Conservation (phyloP, 2,113 vertebrate species). For the Sphaerodactylus townsendi region DNA sequence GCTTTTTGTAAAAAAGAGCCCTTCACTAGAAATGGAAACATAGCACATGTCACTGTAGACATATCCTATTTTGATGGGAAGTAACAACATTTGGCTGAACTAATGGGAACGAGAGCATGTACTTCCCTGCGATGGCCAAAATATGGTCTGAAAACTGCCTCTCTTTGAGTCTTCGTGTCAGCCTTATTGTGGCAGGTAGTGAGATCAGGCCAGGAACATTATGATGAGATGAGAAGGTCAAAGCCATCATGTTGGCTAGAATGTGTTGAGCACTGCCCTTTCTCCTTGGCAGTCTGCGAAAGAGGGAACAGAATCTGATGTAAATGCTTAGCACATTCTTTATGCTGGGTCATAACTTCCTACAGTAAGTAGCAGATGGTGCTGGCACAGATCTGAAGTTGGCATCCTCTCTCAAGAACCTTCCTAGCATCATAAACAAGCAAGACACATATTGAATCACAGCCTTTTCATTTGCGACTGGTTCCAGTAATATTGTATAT, state of each 20-base stretch:
- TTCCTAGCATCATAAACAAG: slow-evolving; percentile 32
- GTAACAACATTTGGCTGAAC: slow-evolving; percentile 19
- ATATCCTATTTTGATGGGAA: not conserved
- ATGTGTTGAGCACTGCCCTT: slow-evolving; percentile 49
- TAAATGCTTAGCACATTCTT: slow-evolving; percentile 45
- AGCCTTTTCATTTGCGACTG: not conserved
- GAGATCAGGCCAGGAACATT: slow-evolving; percentile 39
- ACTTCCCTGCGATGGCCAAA: not conserved
- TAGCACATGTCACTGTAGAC: not conserved
- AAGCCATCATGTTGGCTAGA: slow-evolving; percentile 39
- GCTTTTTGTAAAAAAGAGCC: not conserved
- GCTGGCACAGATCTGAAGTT: slow-evolving; percentile 46
- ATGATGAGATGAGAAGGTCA: slow-evolving; percentile 46
- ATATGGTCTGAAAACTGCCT: slow-evolving; percentile 22
- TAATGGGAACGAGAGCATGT: slow-evolving; percentile 32
- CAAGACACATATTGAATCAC: not conserved
- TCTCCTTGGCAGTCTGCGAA: slow-evolving; percentile 49
- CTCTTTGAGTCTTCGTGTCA: slow-evolving; percentile 38
- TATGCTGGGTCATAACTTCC: slow-evolving; percentile 29
- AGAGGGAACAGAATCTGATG: slow-evolving; percentile 38
- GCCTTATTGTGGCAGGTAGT: slow-evolving; percentile 34
- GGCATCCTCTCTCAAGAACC: slow-evolving; percentile 13
- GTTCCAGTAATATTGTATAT: slow-evolving; percentile 10
- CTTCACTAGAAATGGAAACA: not conserved
- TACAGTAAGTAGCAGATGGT: slow-evolving; percentile 30